Evolutionary conservation across 2,113 vertebrate genomes (phyloP), one percentile per base, ranked within the genome.

Genomic region (Paratilapia polleni): DNA sequence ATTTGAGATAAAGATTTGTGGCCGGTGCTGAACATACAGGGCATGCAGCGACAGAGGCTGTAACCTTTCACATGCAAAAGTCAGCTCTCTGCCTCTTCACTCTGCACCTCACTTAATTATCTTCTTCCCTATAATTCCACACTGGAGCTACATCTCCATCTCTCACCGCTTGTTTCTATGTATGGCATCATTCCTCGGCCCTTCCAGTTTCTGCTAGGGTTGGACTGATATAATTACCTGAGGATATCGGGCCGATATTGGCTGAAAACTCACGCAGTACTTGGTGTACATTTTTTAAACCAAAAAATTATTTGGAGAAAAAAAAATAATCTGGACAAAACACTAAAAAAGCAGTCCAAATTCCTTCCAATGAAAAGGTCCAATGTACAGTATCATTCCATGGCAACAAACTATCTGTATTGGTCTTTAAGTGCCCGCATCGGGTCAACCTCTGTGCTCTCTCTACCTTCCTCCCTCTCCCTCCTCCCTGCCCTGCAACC

Each of bases 21-120:
- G 17, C 62, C 5, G 38, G 3, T 28, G 70, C 68, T 81, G 57
- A 86, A 63, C 58, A 70, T 13, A 34, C 54, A 73, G 74, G 22
- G 12, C 63, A 41, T 1, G 74, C 36, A 31, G 47, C 1, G 6
- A 79, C 47, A 43, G 52, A 80, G 76, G 76, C 78, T 13, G 81
- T 84, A 58, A 89, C 82, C 87, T 85, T 90, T 79, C 70, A 86
- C 70, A 86, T 62, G 63, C 34, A 58, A 57, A 87, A 60, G 58
- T 63, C 80, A 54, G 80, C 86, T 60, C 87, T 81, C 81, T 36
- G 19, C 73, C 70, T 38, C 60, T 31, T 93, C 92, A 94, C 89
- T 91, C 93, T 5, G 73, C 90, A 84, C 93, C 87, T 92, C 49
- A 20, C 57, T 79, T 90, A 81, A 94, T 94, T 81, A 90, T 41